Conservation (phyloP, 2,113 vertebrate species). For the Stigmatopora nigra region DNA sequence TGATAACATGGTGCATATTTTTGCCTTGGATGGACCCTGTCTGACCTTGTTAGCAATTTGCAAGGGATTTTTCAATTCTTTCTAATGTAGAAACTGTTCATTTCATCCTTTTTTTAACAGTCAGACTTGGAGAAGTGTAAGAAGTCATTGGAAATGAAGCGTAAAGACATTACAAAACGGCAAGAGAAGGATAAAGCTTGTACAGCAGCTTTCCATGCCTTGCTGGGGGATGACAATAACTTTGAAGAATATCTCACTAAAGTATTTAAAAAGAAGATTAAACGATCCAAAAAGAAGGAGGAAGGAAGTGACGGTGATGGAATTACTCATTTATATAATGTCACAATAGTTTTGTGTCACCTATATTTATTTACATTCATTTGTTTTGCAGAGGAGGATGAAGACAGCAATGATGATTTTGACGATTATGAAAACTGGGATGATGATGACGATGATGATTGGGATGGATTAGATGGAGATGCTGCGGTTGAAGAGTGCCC, state of each 20-base stretch:
- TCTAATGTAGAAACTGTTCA: background rate
- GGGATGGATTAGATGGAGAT: constrained; percentile 46
- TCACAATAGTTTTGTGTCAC: background rate
- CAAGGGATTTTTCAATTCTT: background rate
- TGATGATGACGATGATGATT: constrained; percentile 55
- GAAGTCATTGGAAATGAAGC: constrained; percentile 74
- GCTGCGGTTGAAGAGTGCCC: constrained; percentile 75
- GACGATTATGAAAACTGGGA: constrained; percentile 71
- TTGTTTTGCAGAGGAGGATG: constrained; percentile 69
- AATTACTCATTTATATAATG: background rate
- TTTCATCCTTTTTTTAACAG: constrained; percentile 45
- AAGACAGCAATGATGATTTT: constrained; percentile 70
- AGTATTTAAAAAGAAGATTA: constrained; percentile 81
- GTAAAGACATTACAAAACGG: constrained; percentile 70
- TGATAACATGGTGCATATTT: background rate
- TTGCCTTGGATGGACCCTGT: background rate
- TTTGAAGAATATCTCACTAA: constrained; percentile 78
- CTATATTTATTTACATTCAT: background rate
- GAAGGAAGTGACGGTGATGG: constrained; percentile 42
- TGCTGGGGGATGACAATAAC: constrained; percentile 78
- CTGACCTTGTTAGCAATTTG: background rate
- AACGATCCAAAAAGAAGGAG: constrained; percentile 66
- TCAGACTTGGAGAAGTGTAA: constrained; percentile 70
- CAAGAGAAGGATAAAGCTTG: constrained; percentile 76
- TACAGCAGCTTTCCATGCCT: constrained; percentile 68